These are phyloP conservation scores for Hippocampus mohnikei DNA, from an alignment of 2,113 vertebrate genomes.

Conservation along the genomic window DNA sequence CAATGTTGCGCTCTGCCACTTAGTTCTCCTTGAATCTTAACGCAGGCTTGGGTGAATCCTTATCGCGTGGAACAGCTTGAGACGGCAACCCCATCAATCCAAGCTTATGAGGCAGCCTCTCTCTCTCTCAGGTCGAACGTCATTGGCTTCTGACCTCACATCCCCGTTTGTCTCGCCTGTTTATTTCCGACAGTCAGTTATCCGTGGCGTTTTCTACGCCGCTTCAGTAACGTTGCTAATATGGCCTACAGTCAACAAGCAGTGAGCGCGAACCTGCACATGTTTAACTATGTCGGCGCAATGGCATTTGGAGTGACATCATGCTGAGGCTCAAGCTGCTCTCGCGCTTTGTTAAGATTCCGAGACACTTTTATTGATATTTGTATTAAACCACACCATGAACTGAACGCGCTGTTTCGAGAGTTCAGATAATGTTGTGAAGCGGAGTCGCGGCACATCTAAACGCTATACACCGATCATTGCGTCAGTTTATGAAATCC, in stretches of 20 bases:
- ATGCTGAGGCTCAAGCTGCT: conserved; percentile 31
- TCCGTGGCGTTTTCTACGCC: conserved; percentile 9
- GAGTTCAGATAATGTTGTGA: not conserved
- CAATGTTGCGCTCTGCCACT: not conserved
- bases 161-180: not conserved
- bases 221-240: not conserved
- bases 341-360: conserved; percentile 11
- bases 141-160: not conserved
- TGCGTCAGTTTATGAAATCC: conserved; percentile 29
- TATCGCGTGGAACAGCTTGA: not conserved
- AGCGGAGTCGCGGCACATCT: conserved; percentile 10
- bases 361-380: conserved; percentile 1
- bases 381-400: conserved; percentile 7
- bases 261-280: conserved; percentile 32
- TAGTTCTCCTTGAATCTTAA: not conserved
- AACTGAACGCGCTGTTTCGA: not conserved
- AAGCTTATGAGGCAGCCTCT: not conserved
- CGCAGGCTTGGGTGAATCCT: not conserved
- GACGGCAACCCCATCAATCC: not conserved
- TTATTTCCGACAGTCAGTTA: not conserved
- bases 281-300: conserved; percentile 38
- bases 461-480: conserved; percentile 4
- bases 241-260: conserved; percentile 13
- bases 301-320: conserved; percentile 38
- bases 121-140: not conserved